phyloP scores from a whole-genome alignment of 2,888 invertebrate genomes.

The Baccha elongata region DNA sequence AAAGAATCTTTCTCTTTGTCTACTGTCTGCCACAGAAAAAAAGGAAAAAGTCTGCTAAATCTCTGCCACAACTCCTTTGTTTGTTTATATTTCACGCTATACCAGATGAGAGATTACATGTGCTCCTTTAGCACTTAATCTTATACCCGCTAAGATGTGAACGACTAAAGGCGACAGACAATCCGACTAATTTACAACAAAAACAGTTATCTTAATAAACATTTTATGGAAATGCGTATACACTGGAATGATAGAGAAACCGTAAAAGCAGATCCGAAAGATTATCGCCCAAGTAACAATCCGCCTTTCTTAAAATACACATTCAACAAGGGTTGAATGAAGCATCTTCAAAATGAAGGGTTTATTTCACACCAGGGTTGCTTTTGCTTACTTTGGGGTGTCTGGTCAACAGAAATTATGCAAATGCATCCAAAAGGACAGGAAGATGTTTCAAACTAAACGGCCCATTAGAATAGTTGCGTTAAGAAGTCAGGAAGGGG shows the following conservation, averaged over 20 bases:
- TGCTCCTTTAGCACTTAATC: constrained; percentile 68
- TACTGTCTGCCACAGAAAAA: constrained; percentile 29
- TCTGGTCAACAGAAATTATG: constrained; percentile 69
- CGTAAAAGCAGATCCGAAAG: constrained; percentile 63
- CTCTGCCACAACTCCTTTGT: constrained; percentile 26
- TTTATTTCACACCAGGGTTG: constrained; percentile 14
- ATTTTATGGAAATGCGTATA: constrained; percentile 77
- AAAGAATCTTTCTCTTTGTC: constrained; percentile 17
- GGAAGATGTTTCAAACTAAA: constrained; percentile 43
- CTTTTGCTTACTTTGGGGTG: constrained; percentile 30
- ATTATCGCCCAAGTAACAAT: constrained; percentile 71
- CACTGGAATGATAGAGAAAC: constrained; percentile 19
- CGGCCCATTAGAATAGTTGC: constrained; percentile 41
- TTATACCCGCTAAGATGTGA: constrained; percentile 66
- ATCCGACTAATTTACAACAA: constrained; percentile 75
- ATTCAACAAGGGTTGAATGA: constrained; percentile 57
- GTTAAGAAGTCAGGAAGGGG: constrained; percentile 1
- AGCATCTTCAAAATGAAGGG: constrained; percentile 27
- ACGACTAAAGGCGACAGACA: constrained; percentile 54
- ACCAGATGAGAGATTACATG: constrained; percentile 68
- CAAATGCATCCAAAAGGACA: constrained; percentile 48
- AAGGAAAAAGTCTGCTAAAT: background rate
- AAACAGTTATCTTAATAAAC: constrained; percentile 79
- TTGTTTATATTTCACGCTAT: constrained; percentile 30
- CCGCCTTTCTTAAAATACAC: constrained; percentile 44